Evolutionary conservation across 2,113 vertebrate species (phyloP).

Genomic region (Atherinomorus stipes): DNA sequence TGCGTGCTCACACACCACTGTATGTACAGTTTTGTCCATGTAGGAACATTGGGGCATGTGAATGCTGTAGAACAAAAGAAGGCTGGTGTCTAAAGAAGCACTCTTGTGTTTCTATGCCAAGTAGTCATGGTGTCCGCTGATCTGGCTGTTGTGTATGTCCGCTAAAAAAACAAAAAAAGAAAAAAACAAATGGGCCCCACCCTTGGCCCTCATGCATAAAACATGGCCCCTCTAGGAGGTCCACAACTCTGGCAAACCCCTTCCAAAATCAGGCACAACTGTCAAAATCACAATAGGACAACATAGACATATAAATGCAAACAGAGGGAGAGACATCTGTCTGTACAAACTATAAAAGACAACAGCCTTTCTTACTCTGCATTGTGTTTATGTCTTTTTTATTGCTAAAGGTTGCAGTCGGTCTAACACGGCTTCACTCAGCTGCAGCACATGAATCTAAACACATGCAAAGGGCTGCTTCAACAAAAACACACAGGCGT

Average conservation of each 20-base stretch:
- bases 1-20: slow-evolving; percentile 28
- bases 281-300: slow-evolving; percentile 47
- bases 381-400: slow-evolving; percentile 11
- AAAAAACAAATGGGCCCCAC: slow-evolving; percentile 63
- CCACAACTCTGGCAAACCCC: slow-evolving; percentile 52
- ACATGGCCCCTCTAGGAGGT: slow-evolving; percentile 69
- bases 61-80: slow-evolving; percentile 60
- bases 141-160: slow-evolving; percentile 61
- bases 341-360: slow-evolving; percentile 15
- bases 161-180: slow-evolving; percentile 50
- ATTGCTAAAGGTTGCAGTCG: slow-evolving; percentile 29
- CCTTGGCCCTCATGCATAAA: slow-evolving; percentile 79
- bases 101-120: slow-evolving; percentile 73
- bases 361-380: slow-evolving; percentile 32
- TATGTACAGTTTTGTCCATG: slow-evolving; percentile 17
- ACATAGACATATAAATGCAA: slow-evolving; percentile 31
- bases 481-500: slow-evolving; percentile 30
- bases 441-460: slow-evolving; percentile 16
- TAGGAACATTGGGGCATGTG: slow-evolving; percentile 46
- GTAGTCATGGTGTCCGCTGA: slow-evolving; percentile 67
- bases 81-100: slow-evolving; percentile 49
- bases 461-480: slow-evolving; percentile 49
- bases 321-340: slow-evolving; percentile 12
- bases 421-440: slow-evolving; percentile 6
- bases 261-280: slow-evolving; percentile 43